phyloP scores from a whole-genome alignment of 1,140 invertebrate species.

The Cyclargus thomasi region DNA sequence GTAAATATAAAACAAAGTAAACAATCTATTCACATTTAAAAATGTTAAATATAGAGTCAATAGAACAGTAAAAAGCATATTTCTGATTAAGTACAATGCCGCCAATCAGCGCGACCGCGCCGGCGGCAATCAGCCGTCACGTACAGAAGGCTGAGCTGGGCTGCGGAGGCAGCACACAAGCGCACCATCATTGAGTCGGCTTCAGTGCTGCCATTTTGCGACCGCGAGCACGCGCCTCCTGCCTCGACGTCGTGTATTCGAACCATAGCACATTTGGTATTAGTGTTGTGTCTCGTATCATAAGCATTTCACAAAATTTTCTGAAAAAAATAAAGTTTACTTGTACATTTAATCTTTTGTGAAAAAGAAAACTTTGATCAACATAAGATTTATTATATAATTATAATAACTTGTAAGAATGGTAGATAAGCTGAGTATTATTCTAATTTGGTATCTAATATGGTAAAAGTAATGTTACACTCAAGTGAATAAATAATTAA shows the following conservation, averaged over 20 bases:
- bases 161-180: constrained; percentile 31
- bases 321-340: constrained; percentile 76
- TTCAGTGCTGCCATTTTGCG: constrained; percentile 91
- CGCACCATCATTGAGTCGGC: constrained; percentile 85
- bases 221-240: constrained; percentile 86
- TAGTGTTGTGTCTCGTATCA: constrained; percentile 91
- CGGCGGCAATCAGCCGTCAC: constrained; percentile 56
- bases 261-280: constrained; percentile 97
- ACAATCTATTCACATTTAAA: constrained; percentile 13
- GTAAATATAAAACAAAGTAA: constrained; percentile 11
- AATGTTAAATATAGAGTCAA: constrained; percentile 8
- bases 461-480: too few relatives aligned
- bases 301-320: constrained; percentile 89
- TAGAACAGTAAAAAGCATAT: constrained; percentile 19
- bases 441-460: too few relatives aligned
- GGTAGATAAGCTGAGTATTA: too few relatives aligned
- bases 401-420: too few relatives aligned
- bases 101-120: constrained; percentile 36
- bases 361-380: too few relatives aligned
- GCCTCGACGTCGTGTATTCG: constrained; percentile 91
- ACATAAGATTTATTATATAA: too few relatives aligned
- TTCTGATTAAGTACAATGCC: constrained; percentile 12
- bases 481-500: too few relatives aligned
- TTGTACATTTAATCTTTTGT: too few relatives aligned
- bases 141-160: constrained; percentile 28